Conservation (phyloP, 2,888 invertebrate species). For the Oligia fasciuncula region DNA sequence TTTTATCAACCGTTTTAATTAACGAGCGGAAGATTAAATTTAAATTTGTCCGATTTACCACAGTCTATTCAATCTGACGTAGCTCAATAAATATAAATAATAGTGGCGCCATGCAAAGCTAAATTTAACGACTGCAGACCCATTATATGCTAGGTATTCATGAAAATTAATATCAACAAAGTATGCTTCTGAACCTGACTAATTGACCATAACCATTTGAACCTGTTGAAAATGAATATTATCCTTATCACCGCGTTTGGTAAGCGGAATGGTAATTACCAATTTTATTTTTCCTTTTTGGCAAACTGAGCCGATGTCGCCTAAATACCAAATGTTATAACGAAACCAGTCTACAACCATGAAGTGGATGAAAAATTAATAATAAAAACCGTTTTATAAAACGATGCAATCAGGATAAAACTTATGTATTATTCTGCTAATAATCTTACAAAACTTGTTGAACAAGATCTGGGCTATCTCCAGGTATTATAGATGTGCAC, state of each 20-base stretch:
- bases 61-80: constrained; percentile 3
- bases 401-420: constrained; percentile 15
- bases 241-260: neutral
- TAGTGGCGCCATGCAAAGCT: neutral
- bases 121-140: neutral
- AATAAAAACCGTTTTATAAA: constrained; percentile 2
- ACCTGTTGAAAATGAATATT: neutral
- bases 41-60: neutral
- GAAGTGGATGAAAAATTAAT: neutral
- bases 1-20: neutral
- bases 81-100: constrained; percentile 10
- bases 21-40: neutral
- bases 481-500: neutral
- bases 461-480: neutral
- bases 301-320: neutral
- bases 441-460: constrained; percentile 13
- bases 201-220: neutral
- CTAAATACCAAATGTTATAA: neutral
- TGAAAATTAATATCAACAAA: neutral
- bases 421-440: neutral
- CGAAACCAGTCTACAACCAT: neutral
- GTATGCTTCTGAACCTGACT: neutral
- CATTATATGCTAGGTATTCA: neutral
- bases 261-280: neutral
- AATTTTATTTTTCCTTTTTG: neutral